Evolutionary conservation across 2,113 vertebrate species (phyloP), one percentile per base, ranked within the genome.

Genomic region (Oryzias curvinotus): DNA sequence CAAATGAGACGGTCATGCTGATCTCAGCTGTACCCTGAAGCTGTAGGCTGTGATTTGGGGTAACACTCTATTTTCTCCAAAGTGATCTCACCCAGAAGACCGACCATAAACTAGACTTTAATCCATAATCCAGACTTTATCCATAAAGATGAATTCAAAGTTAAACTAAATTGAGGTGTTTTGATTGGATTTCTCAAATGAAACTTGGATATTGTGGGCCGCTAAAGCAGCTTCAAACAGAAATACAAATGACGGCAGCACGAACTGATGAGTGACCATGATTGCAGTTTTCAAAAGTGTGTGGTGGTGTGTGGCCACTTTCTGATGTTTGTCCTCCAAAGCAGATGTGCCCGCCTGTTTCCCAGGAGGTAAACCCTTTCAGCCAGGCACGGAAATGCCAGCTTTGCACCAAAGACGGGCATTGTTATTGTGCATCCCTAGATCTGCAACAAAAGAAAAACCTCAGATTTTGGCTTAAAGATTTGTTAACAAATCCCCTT

Each of bases 221-320:
- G 48, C 74, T 52, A 42, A 64, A 57, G 61, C 49, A 65, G 75
- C 74, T 45, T 50, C 53, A 75, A 60, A 78, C 67, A 63, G 77
- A 89, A 87, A 87, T 85, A 86, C 71, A 73, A 52, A 8, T 57
- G 74, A 80, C 36, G 69, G 58, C 66, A 65, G 58, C 68, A 65
- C 74, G 36, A 55, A 61, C 75, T 62, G 66, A 69, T 76, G 73
- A 81, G 76, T 83, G 68, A 36, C 36, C 68, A 79, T 83, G 80
- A 88, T 87, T 86, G 80, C 47, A 87, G 82, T 86, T 89, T 85
- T 87, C 57, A 19, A 62, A 23, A 75, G 85, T 83, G 71, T 86
- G 85, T 85, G 87, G 83, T 78, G 75, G 83, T 81, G 75, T 82
- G 72, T 41, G 46, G 75, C 78, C 80, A 63, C 68, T 68, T 74